Conservation (phyloP, 2,888 invertebrate genomes). For the Limnephilus lunatus region DNA sequence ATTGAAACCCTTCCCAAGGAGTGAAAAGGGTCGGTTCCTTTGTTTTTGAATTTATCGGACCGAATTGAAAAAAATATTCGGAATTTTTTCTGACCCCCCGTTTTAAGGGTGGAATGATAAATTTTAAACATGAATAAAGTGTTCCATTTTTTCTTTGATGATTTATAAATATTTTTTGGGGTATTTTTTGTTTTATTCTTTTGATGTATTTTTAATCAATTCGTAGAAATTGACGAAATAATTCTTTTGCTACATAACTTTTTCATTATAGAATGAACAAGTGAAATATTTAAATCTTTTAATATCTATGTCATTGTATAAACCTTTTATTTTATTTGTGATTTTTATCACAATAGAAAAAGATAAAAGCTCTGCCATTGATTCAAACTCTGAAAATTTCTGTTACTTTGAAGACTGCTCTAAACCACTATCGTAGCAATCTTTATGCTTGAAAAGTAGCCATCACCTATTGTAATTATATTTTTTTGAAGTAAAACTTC, state of each 20-base stretch:
- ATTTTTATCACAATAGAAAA: too few species aligned
- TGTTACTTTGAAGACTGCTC: too few species aligned
- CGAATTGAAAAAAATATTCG: slow-evolving; percentile 13
- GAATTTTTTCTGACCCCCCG: neutral
- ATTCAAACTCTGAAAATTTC: too few species aligned
- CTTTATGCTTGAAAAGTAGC: too few species aligned
- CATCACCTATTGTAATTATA: too few species aligned
- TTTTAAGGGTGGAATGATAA: neutral
- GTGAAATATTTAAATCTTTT: too few species aligned
- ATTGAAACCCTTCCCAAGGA: slow-evolving; percentile 37
- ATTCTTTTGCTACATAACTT: neutral
- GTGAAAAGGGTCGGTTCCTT: slow-evolving; percentile 30
- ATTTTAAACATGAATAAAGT: neutral
- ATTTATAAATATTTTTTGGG: neutral
- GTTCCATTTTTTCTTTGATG: neutral
- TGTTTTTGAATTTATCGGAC: slow-evolving; percentile 38
- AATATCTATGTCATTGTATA: too few species aligned
- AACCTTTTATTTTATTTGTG: too few species aligned
- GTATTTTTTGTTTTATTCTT: neutral
- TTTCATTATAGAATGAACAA: neutral
- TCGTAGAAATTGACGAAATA: neutral
- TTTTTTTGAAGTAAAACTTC: too few species aligned
- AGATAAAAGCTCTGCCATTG: too few species aligned
- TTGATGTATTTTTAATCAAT: neutral
- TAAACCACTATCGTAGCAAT: too few species aligned